These are phyloP conservation scores for Dryococelus australis DNA, from an alignment of 2,888 invertebrate species.

Conservation along the genomic window DNA sequence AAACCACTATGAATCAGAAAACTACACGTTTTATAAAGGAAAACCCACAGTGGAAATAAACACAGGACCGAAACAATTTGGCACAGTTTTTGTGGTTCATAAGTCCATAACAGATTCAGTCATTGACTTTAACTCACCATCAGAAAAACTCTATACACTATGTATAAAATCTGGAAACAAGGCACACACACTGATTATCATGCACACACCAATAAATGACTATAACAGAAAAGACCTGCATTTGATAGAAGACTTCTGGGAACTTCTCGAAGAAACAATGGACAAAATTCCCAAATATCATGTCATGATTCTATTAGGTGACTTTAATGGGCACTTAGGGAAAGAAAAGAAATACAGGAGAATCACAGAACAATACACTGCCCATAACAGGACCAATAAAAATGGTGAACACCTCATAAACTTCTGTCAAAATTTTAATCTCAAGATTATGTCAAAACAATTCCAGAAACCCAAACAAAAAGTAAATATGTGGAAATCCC, in stretches of 20 bases:
- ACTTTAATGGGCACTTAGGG: no score
- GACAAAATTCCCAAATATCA: no score
- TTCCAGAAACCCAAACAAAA: background rate
- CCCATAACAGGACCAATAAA: conserved; percentile 35
- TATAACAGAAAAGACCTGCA: conserved; percentile 34
- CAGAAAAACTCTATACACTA: background rate
- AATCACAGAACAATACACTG: conserved; percentile 29
- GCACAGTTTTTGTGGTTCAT: conserved; percentile 33
- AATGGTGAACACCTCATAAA: conserved; percentile 32
- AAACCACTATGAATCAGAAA: conserved; percentile 32
- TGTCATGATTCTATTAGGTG: no score
- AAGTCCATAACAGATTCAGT: no score
- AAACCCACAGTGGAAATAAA: background rate
- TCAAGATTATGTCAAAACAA: conserved; percentile 32
- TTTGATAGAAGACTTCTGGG: background rate
- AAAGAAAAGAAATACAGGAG: conserved; percentile 25
- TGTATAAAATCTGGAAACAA: conserved; percentile 31
- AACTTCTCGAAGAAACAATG: no score
- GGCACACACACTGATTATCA: conserved; percentile 36
- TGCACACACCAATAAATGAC: conserved; percentile 37
- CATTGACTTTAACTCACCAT: background rate
- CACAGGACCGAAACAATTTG: conserved; percentile 26
- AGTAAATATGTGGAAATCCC: background rate
- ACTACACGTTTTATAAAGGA: no score
- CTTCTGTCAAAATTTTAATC: conserved; percentile 32